Conservation (phyloP, 2,888 invertebrate species). For the Lissocephala sabroskyi region DNA sequence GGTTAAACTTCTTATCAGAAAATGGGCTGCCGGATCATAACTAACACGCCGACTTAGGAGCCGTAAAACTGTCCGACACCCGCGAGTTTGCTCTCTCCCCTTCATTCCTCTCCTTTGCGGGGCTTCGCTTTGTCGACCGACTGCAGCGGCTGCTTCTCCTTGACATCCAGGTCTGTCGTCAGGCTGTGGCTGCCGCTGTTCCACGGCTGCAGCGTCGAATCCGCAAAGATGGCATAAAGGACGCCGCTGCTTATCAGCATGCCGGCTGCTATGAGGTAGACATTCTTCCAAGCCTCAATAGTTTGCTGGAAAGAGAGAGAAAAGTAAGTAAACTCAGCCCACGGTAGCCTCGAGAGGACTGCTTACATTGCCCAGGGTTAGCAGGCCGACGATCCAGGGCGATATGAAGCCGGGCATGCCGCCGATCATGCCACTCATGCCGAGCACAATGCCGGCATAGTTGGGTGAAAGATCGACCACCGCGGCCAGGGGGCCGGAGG, state of each 20-base stretch:
- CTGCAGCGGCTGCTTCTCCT: conserved; percentile 60
- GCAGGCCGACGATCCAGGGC: conserved; percentile 76
- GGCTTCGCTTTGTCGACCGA: too few relatives aligned
- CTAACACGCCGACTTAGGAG: conserved; percentile 34
- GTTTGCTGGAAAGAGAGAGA: conserved; percentile 74
- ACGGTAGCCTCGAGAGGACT: not conserved
- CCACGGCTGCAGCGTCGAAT: conserved; percentile 77
- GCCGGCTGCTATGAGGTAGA: conserved; percentile 75
- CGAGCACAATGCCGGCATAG: conserved; percentile 76
- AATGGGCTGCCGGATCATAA: conserved; percentile 36
- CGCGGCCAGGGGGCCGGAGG: conserved; percentile 78
- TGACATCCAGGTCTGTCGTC: too few relatives aligned
- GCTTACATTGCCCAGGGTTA: conserved; percentile 78
- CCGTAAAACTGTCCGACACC: conserved; percentile 33
- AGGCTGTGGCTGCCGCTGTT: conserved; percentile 72
- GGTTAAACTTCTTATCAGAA: conserved; percentile 20
- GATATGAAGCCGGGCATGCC: conserved; percentile 77
- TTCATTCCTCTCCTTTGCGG: not conserved
- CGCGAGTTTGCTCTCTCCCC: conserved; percentile 10
- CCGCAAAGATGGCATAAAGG: conserved; percentile 75
- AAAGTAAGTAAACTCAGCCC: not conserved
- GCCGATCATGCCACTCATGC: conserved; percentile 76
- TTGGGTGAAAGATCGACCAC: conserved; percentile 81
- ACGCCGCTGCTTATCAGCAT: conserved; percentile 74
- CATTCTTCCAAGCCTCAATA: conserved; percentile 76